These are phyloP conservation scores for Notolepis coatsorum DNA, from an alignment of 2,797 vertebrate species.

Conservation along the genomic window DNA sequence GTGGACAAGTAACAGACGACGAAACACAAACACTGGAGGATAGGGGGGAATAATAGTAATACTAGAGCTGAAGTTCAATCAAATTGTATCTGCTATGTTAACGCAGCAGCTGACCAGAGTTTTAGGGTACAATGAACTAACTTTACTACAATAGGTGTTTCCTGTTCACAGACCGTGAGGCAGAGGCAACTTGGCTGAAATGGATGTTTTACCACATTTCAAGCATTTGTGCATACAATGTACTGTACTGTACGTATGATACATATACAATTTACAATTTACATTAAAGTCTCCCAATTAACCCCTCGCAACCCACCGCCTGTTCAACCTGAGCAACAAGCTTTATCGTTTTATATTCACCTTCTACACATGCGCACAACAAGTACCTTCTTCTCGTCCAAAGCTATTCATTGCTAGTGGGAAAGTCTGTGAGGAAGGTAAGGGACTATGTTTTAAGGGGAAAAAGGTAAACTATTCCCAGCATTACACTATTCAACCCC, in stretches of 20 bases:
- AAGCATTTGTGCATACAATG: not conserved
- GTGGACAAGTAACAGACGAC: not conserved
- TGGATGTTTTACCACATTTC: not conserved
- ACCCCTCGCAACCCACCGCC: conserved; percentile 18
- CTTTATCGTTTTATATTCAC: conserved; percentile 12
- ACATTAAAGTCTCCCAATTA: conserved; percentile 70
- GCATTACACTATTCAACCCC: not conserved
- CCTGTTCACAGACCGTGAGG: not conserved
- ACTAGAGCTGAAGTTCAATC: conserved; percentile 1
- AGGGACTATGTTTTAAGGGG: not conserved
- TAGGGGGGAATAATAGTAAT: not conserved
- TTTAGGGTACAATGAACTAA: not conserved
- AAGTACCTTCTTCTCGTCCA: not conserved
- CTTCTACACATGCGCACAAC: not conserved
- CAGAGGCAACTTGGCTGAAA: not conserved
- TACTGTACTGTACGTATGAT: not conserved
- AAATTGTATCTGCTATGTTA: not conserved
- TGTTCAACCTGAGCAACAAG: conserved; percentile 47
- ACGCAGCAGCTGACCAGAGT: not conserved
- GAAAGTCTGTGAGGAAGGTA: not conserved
- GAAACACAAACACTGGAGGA: conserved; percentile 15
- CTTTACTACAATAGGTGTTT: not conserved
- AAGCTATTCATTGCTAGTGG: not conserved
- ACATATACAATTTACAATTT: conserved; percentile 35
- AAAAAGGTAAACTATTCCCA: not conserved